phyloP scores from a whole-genome alignment of 2,113 vertebrate species.

The Boleophthalmus pectinirostris region DNA sequence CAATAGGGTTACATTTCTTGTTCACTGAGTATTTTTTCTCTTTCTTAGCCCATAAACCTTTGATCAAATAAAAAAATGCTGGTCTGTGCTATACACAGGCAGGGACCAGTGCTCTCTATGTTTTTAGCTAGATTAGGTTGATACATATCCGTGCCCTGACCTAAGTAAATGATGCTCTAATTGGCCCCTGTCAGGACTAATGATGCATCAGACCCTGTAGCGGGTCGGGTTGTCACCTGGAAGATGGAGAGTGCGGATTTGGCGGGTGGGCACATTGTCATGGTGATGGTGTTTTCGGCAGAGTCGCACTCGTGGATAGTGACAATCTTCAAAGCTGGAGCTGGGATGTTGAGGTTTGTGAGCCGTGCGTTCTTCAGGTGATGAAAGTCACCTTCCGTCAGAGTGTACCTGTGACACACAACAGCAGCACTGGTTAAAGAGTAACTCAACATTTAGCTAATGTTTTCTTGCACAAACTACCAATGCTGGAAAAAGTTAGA shows the following conservation, averaged over 20 bases:
- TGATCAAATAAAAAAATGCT: conserved; percentile 32
- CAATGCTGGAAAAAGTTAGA: background rate
- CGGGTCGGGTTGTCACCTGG: conserved; percentile 79
- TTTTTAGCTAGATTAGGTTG: conserved; percentile 42
- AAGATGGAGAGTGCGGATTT: conserved; percentile 94
- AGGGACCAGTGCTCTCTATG: conserved; percentile 12
- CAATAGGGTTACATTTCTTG: background rate
- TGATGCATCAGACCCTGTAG: conserved; percentile 18
- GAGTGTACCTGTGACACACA: conserved; percentile 84
- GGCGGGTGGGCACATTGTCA: conserved; percentile 76
- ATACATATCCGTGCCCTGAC: conserved; percentile 10
- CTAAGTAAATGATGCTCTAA: conserved; percentile 37
- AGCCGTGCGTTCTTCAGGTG: conserved; percentile 96
- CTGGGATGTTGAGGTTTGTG: conserved; percentile 87
- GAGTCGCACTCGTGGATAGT: conserved; percentile 96
- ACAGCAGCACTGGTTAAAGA: background rate
- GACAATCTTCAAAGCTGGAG: conserved; percentile 89
- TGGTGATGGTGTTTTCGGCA: conserved; percentile 85
- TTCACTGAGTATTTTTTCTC: background rate
- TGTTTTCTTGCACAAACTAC: background rate
- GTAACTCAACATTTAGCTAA: background rate
- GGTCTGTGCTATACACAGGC: conserved; percentile 20
- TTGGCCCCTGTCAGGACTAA: conserved; percentile 31
- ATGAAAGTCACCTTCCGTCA: conserved; percentile 97
- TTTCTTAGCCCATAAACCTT: background rate